These are phyloP conservation scores for Thomomys bottae DNA, from an alignment of 2,113 vertebrate species.

Conservation along the genomic window DNA sequence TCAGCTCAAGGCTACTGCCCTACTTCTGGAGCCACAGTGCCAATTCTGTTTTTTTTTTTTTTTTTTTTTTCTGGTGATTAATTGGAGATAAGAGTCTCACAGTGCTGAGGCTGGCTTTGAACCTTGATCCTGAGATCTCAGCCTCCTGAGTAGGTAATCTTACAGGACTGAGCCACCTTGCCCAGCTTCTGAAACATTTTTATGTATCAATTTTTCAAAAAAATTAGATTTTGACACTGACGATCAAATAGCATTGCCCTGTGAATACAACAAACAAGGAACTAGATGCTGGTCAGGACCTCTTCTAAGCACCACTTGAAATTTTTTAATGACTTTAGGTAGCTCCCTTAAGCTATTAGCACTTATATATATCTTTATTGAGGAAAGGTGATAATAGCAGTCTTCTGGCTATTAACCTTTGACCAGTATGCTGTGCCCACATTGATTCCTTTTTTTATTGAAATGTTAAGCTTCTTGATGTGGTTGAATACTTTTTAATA, in stretches of 20 bases:
- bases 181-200: too few species aligned
- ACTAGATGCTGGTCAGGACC: not conserved
- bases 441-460: constrained; percentile 58
- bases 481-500: constrained; percentile 60
- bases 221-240: not conserved
- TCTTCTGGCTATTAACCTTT: constrained; percentile 66
- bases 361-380: constrained; percentile 58
- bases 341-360: constrained; percentile 52
- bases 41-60: too few species aligned
- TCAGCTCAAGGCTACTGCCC: too few species aligned
- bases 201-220: not conserved
- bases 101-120: too few species aligned
- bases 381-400: constrained; percentile 55
- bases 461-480: constrained; percentile 65
- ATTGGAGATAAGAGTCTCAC: too few species aligned
- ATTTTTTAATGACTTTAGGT: constrained; percentile 53
- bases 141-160: too few species aligned
- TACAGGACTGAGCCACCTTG: too few species aligned
- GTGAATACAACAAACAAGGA: not conserved
- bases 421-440: constrained; percentile 37
- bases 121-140: too few species aligned
- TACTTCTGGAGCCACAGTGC: too few species aligned
- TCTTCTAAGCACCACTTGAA: constrained; percentile 44
- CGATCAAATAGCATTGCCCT: not conserved
- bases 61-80: too few species aligned